These are phyloP conservation scores for Hyla sarda DNA, from an alignment of 2,113 vertebrate species.

Conservation along the genomic window DNA sequence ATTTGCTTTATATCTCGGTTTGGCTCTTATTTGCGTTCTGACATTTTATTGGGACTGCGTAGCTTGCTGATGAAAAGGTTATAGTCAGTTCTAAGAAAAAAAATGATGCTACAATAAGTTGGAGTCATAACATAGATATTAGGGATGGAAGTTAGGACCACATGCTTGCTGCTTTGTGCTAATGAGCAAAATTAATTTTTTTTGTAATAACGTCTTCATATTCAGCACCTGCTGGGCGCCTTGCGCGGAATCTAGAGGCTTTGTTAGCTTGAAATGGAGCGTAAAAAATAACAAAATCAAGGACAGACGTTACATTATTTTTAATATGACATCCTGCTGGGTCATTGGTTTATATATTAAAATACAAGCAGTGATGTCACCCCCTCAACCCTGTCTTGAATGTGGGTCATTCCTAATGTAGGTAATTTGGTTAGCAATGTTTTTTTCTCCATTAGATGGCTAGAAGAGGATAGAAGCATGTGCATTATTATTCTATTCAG, in stretches of 20 bases:
- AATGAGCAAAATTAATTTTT: conserved; percentile 51
- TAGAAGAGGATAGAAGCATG: not conserved
- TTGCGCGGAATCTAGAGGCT: not conserved
- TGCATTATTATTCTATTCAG: not conserved
- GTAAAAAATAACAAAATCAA: conserved; percentile 57
- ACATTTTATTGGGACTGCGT: not conserved
- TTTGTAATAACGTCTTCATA: conserved; percentile 17
- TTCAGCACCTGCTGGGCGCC: conserved; percentile 24
- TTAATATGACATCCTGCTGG: conserved; percentile 59
- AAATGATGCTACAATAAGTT: not conserved
- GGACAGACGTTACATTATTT: conserved; percentile 53
- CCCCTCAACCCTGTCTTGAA: conserved; percentile 17
- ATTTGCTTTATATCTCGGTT: not conserved
- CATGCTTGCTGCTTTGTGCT: conserved; percentile 47
- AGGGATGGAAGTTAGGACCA: not conserved
- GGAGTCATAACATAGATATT: conserved; percentile 22
- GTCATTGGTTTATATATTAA: conserved; percentile 46
- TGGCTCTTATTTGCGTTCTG: not conserved
- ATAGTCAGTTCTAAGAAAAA: not conserved
- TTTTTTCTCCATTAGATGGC: not conserved
- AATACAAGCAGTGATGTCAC: conserved; percentile 35
- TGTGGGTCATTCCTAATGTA: not conserved
- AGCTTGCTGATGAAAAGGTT: not conserved
- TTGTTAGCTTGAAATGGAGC: conserved; percentile 57
- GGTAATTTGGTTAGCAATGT: not conserved